Percentiles rank a stretch among this genome's conserved stretches.
These are phyloP conservation scores for Torymus aiolomorphi DNA, from an alignment of 2,888 invertebrate genomes.

Conservation along the genomic window DNA sequence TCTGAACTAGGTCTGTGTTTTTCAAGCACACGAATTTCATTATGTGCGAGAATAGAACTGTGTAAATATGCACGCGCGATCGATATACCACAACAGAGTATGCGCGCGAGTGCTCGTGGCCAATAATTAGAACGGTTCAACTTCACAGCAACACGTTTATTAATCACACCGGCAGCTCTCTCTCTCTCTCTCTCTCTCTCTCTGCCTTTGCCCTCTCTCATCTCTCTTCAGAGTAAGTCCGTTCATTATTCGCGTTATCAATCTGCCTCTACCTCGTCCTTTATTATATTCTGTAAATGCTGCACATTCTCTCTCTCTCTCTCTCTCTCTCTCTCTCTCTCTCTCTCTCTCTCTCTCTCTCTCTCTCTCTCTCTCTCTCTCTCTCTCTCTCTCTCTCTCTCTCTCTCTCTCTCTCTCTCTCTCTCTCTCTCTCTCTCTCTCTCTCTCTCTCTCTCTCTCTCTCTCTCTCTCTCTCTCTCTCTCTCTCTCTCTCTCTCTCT, in stretches of 20 bases:
- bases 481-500: too few species aligned
- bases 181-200: background rate
- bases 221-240: slow-evolving; percentile 1
- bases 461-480: too few species aligned
- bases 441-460: too few species aligned
- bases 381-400: too few species aligned
- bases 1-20: background rate
- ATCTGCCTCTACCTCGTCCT: slow-evolving; percentile 35
- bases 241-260: slow-evolving; percentile 47
- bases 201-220: background rate
- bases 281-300: slow-evolving; percentile 45
- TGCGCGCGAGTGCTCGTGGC: slow-evolving; percentile 3
- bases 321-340: slow-evolving; percentile 29
- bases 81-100: background rate
- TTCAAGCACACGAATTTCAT: too few species aligned
- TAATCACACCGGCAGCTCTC: slow-evolving; percentile 31
- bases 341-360: slow-evolving; percentile 28
- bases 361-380: too few species aligned
- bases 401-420: too few species aligned
- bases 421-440: too few species aligned
- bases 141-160: slow-evolving; percentile 41
- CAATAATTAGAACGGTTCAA: slow-evolving; percentile 43
- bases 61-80: background rate
- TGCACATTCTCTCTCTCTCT: slow-evolving; percentile 38
- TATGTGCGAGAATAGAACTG: too few species aligned